Conservation (phyloP, 2,113 vertebrate species). For the Corapipo altera region DNA sequence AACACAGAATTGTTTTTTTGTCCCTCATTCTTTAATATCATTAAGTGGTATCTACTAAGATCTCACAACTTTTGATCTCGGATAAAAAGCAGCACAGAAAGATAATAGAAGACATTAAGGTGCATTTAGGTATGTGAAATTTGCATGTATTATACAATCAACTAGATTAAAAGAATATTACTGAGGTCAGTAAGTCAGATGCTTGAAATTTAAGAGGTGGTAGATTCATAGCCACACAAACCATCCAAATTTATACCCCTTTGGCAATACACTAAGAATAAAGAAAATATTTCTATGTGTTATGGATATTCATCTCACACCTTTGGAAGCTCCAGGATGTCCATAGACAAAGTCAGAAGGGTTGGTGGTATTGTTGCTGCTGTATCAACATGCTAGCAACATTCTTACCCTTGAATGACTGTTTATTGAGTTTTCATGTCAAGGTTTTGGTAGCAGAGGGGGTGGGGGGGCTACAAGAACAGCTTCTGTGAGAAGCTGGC, state of each 20-base stretch:
- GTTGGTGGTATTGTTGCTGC: not conserved
- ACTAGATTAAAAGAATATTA: not conserved
- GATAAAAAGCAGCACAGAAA: not conserved
- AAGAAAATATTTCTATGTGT: not conserved
- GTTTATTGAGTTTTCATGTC: not conserved
- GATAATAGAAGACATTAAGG: not conserved
- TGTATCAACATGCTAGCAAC: not conserved
- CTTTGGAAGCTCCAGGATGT: not conserved
- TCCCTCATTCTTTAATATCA: not conserved
- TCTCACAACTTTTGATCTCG: not conserved
- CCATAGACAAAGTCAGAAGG: not conserved
- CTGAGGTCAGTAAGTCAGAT: not conserved
- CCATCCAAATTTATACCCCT: not conserved
- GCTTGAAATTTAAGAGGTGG: not conserved
- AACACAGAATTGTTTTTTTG: not conserved
- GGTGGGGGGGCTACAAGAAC: rapidly evolving
- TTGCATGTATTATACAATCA: not conserved
- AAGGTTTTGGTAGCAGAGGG: rapidly evolving
- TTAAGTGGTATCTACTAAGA: not conserved
- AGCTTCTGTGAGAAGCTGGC: not conserved
- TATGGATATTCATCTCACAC: not conserved
- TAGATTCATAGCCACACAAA: not conserved
- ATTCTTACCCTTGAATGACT: not conserved
- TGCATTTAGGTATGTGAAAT: not conserved
- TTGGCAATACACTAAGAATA: not conserved